Evolutionary conservation across 2,113 vertebrate genomes (phyloP), one percentile per base, ranked within the genome.

Genomic region (Pelmatolapia mariae): DNA sequence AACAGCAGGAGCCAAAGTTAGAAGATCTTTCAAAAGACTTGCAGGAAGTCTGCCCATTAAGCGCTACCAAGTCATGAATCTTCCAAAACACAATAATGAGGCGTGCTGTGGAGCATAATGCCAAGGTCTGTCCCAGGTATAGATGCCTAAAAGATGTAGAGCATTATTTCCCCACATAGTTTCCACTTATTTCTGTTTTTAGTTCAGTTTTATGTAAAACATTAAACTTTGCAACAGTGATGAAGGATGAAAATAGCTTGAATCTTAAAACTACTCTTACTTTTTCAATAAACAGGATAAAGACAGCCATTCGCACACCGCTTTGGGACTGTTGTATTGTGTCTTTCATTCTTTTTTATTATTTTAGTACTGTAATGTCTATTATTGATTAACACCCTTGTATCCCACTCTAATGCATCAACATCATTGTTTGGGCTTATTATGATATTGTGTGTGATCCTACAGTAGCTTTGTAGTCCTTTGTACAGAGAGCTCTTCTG

Each of bases 241-340:
- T 50, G 10, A 78, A 13, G 43, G 26, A 78, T 50, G 45, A 50
- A 78, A 50, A 78, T 78, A 78, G 24, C 18, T 26, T 47, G 68
- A 45, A 45, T 76, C 71, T 71, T 71, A 71, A 43, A 24, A 71
- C 38, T 10, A 22, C 66, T 40, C 8, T 24, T 43, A 43, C 66
- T 71, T 24, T 24, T 43, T 43, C 22, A 73, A 16, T 45, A 73
- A 73, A 73, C 2, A 45, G 68, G 22, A 73, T 73, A 45, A 71
- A 45, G 38, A 73, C 8, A 73, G 38, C 38, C 38, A 45, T 26
- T 73, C 0, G 2, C 4, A 45, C 22, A 7, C 0, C 0, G 13
- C 68, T 45, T 18, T 73, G 68, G 13, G 68, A 43, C 22, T 73
- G 8, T 73, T 45, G 38, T 3, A 45, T 45, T 73, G 38, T 73